Conservation (phyloP, 2,888 invertebrate species). For the Cephus nigrinus region DNA sequence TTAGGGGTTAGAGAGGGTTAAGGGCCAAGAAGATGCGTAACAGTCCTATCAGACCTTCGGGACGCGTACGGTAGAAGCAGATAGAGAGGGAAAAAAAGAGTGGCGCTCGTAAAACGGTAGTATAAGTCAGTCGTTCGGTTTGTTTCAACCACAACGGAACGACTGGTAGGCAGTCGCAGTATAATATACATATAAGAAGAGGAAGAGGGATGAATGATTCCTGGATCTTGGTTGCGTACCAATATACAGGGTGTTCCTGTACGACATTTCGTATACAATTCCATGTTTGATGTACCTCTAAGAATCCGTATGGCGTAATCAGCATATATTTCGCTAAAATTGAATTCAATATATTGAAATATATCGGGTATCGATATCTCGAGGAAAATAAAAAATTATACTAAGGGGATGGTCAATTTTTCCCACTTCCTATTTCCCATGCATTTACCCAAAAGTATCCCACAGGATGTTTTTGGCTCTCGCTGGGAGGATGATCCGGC, state of each 20-base stretch:
- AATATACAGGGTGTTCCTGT: neutral
- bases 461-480: conserved; percentile 55
- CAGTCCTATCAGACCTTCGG: neutral
- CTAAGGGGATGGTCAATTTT: neutral
- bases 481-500: conserved; percentile 62
- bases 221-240: neutral
- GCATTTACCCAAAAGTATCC: neutral
- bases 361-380: neutral
- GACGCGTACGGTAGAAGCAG: neutral
- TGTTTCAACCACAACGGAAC: neutral
- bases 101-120: neutral
- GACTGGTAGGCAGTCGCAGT: neutral
- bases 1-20: neutral
- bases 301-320: neutral
- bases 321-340: neutral
- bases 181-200: neutral
- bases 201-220: neutral
- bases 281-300: neutral
- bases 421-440: neutral
- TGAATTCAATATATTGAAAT: neutral
- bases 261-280: neutral
- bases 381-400: neutral
- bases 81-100: neutral
- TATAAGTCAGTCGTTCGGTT: neutral
- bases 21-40: neutral